A percentile compares a stretch with the other conserved stretches of the same genome.
phyloP scores from a whole-genome alignment of 2,888 invertebrate species.

The Rhamphomyia laevipes region DNA sequence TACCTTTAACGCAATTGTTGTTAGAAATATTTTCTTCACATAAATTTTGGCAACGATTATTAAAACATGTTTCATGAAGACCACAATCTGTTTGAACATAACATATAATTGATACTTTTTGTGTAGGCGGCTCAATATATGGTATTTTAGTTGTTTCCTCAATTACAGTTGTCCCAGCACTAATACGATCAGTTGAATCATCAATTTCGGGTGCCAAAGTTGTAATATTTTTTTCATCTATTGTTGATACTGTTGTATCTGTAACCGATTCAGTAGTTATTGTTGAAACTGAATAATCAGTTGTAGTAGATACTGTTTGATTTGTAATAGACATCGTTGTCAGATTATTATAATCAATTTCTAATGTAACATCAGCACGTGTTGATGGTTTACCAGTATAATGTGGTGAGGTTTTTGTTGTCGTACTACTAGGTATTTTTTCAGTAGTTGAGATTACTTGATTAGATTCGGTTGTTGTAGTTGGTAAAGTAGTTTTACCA shows the following conservation, averaged over 20 bases:
- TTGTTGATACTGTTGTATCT: constrained; percentile 16
- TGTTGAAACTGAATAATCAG: constrained; percentile 17
- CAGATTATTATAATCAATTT: constrained; percentile 22
- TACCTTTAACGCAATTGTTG: constrained; percentile 34
- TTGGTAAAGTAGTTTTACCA: not conserved
- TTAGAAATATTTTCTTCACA: constrained; percentile 19
- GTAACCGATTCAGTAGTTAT: constrained; percentile 23
- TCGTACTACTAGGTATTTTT: not conserved
- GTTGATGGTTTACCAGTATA: constrained; percentile 26
- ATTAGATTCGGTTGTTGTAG: constrained; percentile 8
- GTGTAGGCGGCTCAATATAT: constrained; percentile 13
- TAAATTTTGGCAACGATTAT: constrained; percentile 40
- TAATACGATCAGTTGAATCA: constrained; percentile 12
- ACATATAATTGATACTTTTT: constrained; percentile 38
- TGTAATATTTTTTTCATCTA: constrained; percentile 18
- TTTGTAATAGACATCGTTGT: constrained; percentile 17
- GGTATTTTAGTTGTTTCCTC: constrained; percentile 9
- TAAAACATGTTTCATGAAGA: constrained; percentile 46
- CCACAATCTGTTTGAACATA: constrained; percentile 48
- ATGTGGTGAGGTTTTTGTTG: constrained; percentile 21
- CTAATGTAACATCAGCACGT: constrained; percentile 33
- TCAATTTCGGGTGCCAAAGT: constrained; percentile 10
- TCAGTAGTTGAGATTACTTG: not conserved
- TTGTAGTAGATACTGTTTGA: constrained; percentile 19
- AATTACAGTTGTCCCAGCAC: constrained; percentile 10